A percentile compares a stretch with the other conserved stretches of the same genome.
These are phyloP conservation scores for Pluvianellus socialis DNA, from an alignment of 2,113 vertebrate genomes.

Conservation along the genomic window DNA sequence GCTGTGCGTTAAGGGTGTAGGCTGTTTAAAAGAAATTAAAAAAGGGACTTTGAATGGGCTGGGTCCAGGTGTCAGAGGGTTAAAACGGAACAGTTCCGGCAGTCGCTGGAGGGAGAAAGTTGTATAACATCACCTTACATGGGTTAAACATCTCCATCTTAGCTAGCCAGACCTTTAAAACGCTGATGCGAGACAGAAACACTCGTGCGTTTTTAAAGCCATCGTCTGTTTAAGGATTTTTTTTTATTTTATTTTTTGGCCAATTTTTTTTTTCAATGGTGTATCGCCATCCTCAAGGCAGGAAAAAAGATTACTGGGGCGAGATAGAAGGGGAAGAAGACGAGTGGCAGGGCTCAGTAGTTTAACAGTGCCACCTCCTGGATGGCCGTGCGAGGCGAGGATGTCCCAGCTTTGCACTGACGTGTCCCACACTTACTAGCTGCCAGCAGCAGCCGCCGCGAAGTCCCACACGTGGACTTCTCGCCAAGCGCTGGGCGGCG, in stretches of 20 bases:
- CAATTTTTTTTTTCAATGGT: constrained; percentile 4
- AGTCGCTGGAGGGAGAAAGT: neutral
- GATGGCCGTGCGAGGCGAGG: neutral
- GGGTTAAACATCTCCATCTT: neutral
- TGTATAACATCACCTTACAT: neutral
- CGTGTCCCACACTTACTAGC: neutral
- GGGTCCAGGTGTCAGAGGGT: constrained; percentile 4
- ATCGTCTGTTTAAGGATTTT: neutral
- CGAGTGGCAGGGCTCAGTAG: neutral
- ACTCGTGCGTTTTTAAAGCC: neutral
- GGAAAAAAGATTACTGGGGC: neutral
- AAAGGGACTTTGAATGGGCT: constrained; percentile 53
- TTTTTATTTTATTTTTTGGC: accelerated
- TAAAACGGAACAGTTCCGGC: constrained; percentile 1
- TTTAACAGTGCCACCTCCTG: constrained; percentile 70
- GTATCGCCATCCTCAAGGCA: constrained; percentile 38
- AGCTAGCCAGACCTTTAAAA: neutral
- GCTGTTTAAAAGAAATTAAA: neutral
- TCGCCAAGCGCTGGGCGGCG: accelerated
- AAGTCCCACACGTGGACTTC: accelerated
- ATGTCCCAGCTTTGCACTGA: neutral
- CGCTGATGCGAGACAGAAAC: neutral
- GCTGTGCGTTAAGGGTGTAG: constrained; percentile 23
- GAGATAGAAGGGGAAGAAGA: accelerated
- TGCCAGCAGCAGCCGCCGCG: accelerated